Evolutionary conservation across 2,113 vertebrate species (phyloP).

Genomic region (Anser brachyrhynchus): DNA sequence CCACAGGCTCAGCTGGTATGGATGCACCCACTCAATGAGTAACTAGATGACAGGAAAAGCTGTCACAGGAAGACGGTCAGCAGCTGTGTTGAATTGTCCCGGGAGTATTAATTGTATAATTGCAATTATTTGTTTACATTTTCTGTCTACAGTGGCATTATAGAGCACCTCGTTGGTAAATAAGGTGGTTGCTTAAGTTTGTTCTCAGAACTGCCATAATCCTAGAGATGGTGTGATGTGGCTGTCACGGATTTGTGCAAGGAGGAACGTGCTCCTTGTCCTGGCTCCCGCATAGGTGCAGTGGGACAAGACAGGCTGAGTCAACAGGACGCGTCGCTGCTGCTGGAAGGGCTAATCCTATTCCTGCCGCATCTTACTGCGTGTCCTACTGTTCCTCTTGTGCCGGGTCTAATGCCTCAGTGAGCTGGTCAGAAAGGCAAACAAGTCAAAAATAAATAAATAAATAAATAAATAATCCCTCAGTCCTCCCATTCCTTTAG

Average conservation of each 20-base stretch:
- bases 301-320: neutral
- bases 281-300: neutral
- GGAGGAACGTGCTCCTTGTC: neutral
- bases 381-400: neutral
- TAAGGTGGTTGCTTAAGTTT: neutral
- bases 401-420: neutral
- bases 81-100: neutral
- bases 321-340: neutral
- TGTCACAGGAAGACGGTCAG: conserved; percentile 28
- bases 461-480: no score
- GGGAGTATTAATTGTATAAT: conserved; percentile 1
- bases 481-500: neutral
- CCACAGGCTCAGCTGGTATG: neutral
- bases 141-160: neutral
- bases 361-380: neutral
- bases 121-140: neutral
- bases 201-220: neutral
- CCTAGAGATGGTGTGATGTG: neutral
- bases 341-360: rapidly evolving
- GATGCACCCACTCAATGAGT: conserved; percentile 18
- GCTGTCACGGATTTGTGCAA: neutral
- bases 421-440: neutral
- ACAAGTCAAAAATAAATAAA: neutral
- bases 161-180: neutral
- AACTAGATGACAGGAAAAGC: neutral